Evolutionary conservation across 2,888 invertebrate species (phyloP).

Genomic region (Spicauda simplicius): DNA sequence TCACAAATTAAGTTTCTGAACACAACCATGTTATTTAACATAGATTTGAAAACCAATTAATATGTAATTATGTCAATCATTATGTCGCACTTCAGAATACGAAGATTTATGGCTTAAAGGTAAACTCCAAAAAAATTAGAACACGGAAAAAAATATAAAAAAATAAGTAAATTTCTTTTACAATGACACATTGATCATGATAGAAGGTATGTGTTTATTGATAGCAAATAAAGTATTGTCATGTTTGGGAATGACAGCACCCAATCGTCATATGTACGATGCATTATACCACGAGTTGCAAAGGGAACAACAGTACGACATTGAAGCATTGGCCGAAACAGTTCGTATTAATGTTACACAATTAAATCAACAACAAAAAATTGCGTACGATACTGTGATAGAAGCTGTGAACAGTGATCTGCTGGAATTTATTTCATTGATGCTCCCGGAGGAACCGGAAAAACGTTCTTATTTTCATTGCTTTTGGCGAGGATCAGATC

Average conservation of each 20-base stretch:
- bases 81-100: too few species aligned
- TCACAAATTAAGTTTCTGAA: too few species aligned
- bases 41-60: too few species aligned
- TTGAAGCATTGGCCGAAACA: constrained; percentile 44
- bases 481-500: constrained; percentile 43
- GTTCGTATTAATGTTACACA: constrained; percentile 47
- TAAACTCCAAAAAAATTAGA: too few species aligned
- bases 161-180: too few species aligned
- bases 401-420: constrained; percentile 31
- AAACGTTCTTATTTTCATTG: constrained; percentile 44
- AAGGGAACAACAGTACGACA: constrained; percentile 44
- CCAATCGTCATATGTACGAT: constrained; percentile 34
- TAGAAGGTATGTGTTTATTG: constrained; percentile 46
- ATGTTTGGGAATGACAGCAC: constrained; percentile 46
- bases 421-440: constrained; percentile 45
- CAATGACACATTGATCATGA: constrained; percentile 44
- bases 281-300: constrained; percentile 42
- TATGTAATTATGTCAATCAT: too few species aligned
- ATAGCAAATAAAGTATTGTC: constrained; percentile 49
- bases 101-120: too few species aligned
- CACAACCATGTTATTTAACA: too few species aligned
- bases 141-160: too few species aligned
- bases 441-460: constrained; percentile 44
- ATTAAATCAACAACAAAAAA: constrained; percentile 1
- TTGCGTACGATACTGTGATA: not conserved